These are phyloP conservation scores for Otus sunia DNA, from an alignment of 2,113 vertebrate species.

Conservation along the genomic window DNA sequence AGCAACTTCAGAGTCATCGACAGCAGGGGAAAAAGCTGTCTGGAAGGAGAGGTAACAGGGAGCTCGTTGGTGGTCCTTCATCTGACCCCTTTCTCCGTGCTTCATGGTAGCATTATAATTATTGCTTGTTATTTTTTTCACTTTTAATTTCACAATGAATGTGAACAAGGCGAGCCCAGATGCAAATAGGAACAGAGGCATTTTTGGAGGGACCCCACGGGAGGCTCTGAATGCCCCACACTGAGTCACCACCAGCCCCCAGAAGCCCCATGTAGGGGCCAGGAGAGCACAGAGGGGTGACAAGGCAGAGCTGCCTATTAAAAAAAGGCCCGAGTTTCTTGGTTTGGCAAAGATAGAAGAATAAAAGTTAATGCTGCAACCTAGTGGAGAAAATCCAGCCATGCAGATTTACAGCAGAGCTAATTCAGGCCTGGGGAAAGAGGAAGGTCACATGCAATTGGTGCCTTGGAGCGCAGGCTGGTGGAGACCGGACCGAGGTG, in stretches of 20 bases:
- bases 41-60: neutral
- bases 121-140: neutral
- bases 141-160: conserved; percentile 22
- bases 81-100: neutral
- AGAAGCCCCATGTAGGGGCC: neutral
- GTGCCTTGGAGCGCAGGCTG: neutral
- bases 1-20: neutral
- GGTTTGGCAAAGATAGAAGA: neutral
- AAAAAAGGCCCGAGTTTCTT: neutral
- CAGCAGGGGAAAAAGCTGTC: neutral
- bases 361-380: conserved; percentile 39
- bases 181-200: neutral
- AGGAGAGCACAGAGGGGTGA: neutral
- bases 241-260: neutral
- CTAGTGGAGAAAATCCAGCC: conserved; percentile 8
- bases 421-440: neutral
- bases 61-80: neutral
- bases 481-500: fast-evolving
- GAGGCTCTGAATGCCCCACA: neutral
- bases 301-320: neutral
- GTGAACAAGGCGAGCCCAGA: neutral
- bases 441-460: neutral
- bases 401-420: neutral
- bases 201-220: neutral
- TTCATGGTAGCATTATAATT: neutral